Conservation (phyloP, 92 coral and sea anemone genomes). For the Siderastrea siderea region DNA sequence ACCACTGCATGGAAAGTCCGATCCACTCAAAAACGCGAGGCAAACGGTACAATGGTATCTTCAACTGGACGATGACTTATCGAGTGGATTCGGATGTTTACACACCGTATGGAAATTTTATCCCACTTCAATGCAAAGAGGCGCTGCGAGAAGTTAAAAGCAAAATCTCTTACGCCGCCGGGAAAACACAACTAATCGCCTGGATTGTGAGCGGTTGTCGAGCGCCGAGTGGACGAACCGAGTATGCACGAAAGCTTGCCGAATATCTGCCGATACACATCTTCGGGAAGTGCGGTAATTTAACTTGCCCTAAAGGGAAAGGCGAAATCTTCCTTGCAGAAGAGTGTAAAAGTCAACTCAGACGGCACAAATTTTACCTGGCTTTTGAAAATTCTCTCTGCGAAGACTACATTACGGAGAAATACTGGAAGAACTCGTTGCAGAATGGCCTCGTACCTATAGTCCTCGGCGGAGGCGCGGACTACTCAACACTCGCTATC, state of each 20-base stretch:
- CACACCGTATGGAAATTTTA: conserved; percentile 29
- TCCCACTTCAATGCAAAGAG: background rate
- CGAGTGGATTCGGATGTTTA: conserved; percentile 47
- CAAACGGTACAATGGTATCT: background rate
- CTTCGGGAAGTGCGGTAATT: conserved; percentile 62
- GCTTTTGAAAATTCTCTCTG: too few species aligned
- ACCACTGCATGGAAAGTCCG: conserved; percentile 51
- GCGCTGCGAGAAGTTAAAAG: background rate
- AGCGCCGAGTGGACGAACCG: too few species aligned
- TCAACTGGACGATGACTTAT: conserved; percentile 62
- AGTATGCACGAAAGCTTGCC: conserved; percentile 46
- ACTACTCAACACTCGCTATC: conserved; percentile 33
- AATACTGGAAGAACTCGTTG: conserved; percentile 43
- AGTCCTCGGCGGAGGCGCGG: conserved; percentile 58
- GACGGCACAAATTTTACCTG: too few species aligned
- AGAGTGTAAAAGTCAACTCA: too few species aligned
- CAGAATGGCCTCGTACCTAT: conserved; percentile 31
- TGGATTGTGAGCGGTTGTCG: too few species aligned
- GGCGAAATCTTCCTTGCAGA: too few species aligned
- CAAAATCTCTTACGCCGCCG: background rate
- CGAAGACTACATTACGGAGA: conserved; percentile 57
- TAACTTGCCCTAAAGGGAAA: background rate
- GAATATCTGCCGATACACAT: conserved; percentile 48
- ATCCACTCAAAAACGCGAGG: conserved; percentile 43
- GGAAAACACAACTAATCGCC: conserved; percentile 32